Conservation (phyloP, 2,888 invertebrate genomes). For the Acronicta leporina region DNA sequence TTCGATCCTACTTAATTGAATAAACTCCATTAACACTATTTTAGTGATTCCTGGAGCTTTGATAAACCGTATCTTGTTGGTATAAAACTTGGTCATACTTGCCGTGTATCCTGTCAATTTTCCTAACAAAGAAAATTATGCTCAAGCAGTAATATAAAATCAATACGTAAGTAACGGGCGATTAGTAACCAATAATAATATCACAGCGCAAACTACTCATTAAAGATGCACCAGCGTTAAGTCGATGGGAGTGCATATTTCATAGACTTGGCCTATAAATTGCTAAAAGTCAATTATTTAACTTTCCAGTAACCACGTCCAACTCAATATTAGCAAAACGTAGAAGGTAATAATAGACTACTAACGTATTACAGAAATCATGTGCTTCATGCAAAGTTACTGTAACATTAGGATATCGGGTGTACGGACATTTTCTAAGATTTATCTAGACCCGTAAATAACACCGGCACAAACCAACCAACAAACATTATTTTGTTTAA, state of each 20-base stretch:
- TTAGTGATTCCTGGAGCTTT: no score
- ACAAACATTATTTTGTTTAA: no score
- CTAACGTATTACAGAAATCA: conserved; percentile 29
- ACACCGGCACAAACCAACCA: no score
- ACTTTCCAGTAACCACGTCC: conserved; percentile 24
- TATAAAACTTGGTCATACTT: no score
- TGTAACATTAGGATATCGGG: conserved; percentile 1
- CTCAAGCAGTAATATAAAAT: background rate
- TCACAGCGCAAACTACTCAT: background rate
- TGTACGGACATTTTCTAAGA: conserved; percentile 5
- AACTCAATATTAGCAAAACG: conserved; percentile 23
- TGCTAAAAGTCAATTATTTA: conserved; percentile 6
- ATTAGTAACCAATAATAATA: background rate
- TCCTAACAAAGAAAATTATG: background rate
- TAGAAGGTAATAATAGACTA: no score
- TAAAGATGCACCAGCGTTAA: background rate
- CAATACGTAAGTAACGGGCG: background rate
- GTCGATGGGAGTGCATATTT: background rate
- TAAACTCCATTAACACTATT: no score
- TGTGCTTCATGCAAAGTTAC: conserved; percentile 29
- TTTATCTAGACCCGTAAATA: no score
- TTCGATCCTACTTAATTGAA: no score
- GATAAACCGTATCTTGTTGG: no score
- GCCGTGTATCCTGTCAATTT: background rate
- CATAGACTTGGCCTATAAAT: background rate